phyloP scores from a whole-genome alignment of 2,113 vertebrate genomes.

The Mus spicilegus region DNA sequence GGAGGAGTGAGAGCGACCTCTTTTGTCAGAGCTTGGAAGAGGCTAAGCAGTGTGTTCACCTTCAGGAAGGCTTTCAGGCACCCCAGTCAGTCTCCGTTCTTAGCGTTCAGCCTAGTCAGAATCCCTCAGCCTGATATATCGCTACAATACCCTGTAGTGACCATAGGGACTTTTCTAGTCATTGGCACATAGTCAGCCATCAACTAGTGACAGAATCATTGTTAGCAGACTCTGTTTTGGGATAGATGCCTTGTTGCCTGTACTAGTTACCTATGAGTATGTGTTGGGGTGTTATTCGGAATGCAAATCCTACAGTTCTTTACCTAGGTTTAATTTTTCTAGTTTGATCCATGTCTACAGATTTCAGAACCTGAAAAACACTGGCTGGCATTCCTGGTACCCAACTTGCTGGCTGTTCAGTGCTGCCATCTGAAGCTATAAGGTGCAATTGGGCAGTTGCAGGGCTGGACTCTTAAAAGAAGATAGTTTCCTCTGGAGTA shows the following conservation, averaged over 20 bases:
- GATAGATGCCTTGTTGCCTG: neutral
- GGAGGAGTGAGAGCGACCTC: neutral
- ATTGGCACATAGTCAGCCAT: neutral
- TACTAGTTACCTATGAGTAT: neutral
- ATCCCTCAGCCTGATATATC: too few species aligned
- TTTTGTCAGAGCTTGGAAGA: neutral
- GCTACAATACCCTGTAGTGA: too few species aligned
- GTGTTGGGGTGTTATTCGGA: neutral
- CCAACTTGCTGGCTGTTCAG: too few species aligned
- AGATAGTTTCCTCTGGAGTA: neutral
- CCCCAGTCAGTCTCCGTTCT: neutral
- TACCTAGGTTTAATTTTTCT: neutral
- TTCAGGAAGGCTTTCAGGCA: neutral
- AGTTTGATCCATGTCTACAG: neutral
- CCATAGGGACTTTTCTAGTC: neutral
- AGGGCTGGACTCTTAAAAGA: neutral
- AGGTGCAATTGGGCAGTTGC: too few species aligned
- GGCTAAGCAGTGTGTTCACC: neutral
- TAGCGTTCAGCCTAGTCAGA: neutral
- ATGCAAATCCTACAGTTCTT: neutral
- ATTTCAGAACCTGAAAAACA: neutral
- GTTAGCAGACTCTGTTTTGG: neutral
- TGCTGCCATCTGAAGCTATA: too few species aligned
- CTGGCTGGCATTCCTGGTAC: too few species aligned
- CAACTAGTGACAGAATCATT: neutral